Percentiles rank a stretch among this genome's conserved stretches.
Conservation (phyloP, 2,797 vertebrate genomes). For the Myotis pilosus region DNA sequence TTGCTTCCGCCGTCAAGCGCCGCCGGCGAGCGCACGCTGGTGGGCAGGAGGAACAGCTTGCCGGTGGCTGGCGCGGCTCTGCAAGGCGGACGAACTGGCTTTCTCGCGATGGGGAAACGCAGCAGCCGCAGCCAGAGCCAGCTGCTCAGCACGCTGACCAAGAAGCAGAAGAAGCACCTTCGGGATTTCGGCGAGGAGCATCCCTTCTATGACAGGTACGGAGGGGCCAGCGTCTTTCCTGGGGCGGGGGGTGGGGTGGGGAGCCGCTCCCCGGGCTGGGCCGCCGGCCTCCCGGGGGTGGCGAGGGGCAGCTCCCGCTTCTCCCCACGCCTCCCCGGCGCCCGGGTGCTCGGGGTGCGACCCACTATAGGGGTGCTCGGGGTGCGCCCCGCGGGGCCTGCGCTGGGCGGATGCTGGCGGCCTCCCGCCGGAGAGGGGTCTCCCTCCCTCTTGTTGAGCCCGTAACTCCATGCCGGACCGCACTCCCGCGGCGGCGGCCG, state of each 20-base stretch:
- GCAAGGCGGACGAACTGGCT: rapidly evolving
- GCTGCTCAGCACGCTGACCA: constrained; percentile 85
- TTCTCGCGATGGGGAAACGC: constrained; percentile 89
- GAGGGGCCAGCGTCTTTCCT: neutral
- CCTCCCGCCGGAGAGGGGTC: neutral
- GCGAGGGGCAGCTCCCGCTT: neutral
- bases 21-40: neutral
- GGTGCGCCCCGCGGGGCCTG: neutral
- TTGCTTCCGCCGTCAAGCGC: neutral
- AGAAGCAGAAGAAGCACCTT: constrained; percentile 95
- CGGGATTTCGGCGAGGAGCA: constrained; percentile 96
- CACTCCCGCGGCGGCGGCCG: too few species aligned
- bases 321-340: too few species aligned
- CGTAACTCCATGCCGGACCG: neutral
- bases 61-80: rapidly evolving
- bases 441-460: neutral
- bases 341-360: neutral
- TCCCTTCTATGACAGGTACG: constrained; percentile 91
- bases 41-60: rapidly evolving
- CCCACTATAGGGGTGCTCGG: neutral
- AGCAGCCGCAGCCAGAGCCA: constrained; percentile 70
- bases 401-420: neutral
- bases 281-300: neutral
- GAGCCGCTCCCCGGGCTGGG: neutral
- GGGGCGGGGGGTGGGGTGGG: neutral